These are phyloP conservation scores for Sitophilus oryzae DNA, from an alignment of 1,140 invertebrate genomes.

Conservation along the genomic window DNA sequence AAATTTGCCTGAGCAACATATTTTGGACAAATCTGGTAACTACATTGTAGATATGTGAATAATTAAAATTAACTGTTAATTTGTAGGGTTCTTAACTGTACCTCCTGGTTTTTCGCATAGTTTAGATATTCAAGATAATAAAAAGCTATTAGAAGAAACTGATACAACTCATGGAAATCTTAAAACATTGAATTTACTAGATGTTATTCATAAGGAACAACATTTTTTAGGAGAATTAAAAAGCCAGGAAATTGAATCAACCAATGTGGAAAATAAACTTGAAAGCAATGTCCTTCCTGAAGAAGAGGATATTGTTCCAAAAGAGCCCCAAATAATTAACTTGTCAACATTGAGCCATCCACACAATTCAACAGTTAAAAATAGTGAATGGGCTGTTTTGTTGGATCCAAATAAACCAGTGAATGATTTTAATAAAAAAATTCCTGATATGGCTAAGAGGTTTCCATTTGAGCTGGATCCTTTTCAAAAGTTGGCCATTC, in stretches of 20 bases:
- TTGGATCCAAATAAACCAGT: slow-evolving; percentile 76
- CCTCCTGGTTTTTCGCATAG: slow-evolving; percentile 61
- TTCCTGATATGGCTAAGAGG: slow-evolving; percentile 78
- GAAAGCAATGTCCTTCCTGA: slow-evolving; percentile 24
- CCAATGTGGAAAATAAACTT: neutral
- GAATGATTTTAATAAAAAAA: slow-evolving; percentile 72
- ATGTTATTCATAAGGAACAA: slow-evolving; percentile 34
- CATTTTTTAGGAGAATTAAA: slow-evolving; percentile 17
- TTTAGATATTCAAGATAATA: slow-evolving; percentile 45
- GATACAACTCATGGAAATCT: slow-evolving; percentile 4
- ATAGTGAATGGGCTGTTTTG: slow-evolving; percentile 78
- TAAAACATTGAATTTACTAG: slow-evolving; percentile 40
- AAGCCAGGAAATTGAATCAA: slow-evolving; percentile 3
- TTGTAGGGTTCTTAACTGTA: slow-evolving; percentile 52
- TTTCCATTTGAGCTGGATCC: slow-evolving; percentile 94
- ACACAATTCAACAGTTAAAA: slow-evolving; percentile 4
- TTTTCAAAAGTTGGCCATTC: slow-evolving; percentile 94
- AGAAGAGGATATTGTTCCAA: slow-evolving; percentile 36
- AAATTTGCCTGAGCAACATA: slow-evolving; percentile 22
- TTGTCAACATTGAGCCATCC: slow-evolving; percentile 21
- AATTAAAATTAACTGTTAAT: neutral
- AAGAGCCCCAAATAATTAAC: slow-evolving; percentile 33
- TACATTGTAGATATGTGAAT: neutral
- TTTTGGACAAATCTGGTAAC: slow-evolving; percentile 6
- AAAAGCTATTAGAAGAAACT: neutral